Evolutionary conservation across 2,888 invertebrate species (phyloP).

Genomic region (Hecatera dysodea): DNA sequence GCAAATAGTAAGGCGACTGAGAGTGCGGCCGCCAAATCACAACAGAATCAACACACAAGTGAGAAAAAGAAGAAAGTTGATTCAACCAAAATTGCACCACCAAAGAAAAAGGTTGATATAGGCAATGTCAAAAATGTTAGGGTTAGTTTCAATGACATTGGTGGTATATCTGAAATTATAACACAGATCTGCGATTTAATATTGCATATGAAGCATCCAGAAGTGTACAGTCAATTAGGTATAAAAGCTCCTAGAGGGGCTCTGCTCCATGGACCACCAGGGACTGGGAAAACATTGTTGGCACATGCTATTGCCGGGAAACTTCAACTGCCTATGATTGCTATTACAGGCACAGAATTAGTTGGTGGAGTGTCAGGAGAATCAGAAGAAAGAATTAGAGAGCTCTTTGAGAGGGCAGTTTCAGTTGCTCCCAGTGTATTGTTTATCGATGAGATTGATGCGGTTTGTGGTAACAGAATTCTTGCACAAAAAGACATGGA

Average conservation of each 20-base stretch:
- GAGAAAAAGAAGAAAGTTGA: constrained; percentile 86
- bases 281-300: constrained; percentile 97
- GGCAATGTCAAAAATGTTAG: constrained; percentile 82
- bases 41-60: constrained; percentile 75
- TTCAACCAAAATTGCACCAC: constrained; percentile 71
- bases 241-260: constrained; percentile 97
- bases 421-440: constrained; percentile 95
- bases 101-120: constrained; percentile 82
- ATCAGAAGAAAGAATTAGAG: constrained; percentile 97
- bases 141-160: constrained; percentile 94
- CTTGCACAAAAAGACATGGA: constrained; percentile 99
- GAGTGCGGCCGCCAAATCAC: constrained; percentile 68
- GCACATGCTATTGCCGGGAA: constrained; percentile 97
- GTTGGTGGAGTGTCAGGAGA: constrained; percentile 99
- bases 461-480: constrained; percentile 97
- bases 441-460: constrained; percentile 99
- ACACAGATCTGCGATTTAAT: constrained; percentile 93
- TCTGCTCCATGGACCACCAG: constrained; percentile 98
- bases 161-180: constrained; percentile 94
- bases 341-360: constrained; percentile 97
- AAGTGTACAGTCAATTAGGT: constrained; percentile 96
- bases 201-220: constrained; percentile 97
- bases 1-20: constrained; percentile 77
- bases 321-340: constrained; percentile 95
- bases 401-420: constrained; percentile 96